A percentile compares a stretch with the other conserved stretches of the same genome.
These are phyloP conservation scores for Malurus elegans DNA, from an alignment of 2,113 vertebrate species.

Conservation along the genomic window DNA sequence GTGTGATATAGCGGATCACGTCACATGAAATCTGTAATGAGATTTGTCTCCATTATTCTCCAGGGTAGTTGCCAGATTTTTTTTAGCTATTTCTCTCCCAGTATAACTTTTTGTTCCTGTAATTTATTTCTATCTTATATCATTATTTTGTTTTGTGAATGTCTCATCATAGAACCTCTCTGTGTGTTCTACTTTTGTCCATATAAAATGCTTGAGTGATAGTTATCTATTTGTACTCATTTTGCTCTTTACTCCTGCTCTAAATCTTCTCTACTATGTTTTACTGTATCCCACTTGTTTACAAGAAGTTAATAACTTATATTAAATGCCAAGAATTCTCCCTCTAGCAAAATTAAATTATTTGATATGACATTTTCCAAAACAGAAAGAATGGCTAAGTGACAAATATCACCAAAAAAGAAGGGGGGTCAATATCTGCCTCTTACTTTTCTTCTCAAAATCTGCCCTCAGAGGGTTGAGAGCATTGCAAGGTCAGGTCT, in stretches of 20 bases:
- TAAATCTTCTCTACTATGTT: not conserved
- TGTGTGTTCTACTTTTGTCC: not conserved
- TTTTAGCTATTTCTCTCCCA: not conserved
- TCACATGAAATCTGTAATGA: conserved; percentile 19
- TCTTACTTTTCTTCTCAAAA: not conserved
- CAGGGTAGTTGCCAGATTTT: not conserved
- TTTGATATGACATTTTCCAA: not conserved
- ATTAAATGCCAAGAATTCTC: not conserved
- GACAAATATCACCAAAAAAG: not conserved
- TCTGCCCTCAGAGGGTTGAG: not conserved
- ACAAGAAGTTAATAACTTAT: not conserved
- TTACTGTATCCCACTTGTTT: not conserved
- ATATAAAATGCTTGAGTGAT: not conserved
- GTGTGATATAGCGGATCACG: conserved; percentile 1
- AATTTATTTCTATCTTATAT: conserved; percentile 24
- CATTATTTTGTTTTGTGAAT: not conserved
- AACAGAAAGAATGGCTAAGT: not conserved
- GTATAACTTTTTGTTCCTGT: not conserved
- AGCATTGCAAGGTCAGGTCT: not conserved
- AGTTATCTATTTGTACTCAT: not conserved
- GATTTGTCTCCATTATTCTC: conserved; percentile 49
- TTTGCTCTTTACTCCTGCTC: not conserved
- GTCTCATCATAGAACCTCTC: conserved; percentile 13
- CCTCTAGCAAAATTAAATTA: not conserved
- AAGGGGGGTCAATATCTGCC: not conserved